Evolutionary conservation across 2,888 invertebrate species (phyloP).

Genomic region (Lacanobia wlatinum): DNA sequence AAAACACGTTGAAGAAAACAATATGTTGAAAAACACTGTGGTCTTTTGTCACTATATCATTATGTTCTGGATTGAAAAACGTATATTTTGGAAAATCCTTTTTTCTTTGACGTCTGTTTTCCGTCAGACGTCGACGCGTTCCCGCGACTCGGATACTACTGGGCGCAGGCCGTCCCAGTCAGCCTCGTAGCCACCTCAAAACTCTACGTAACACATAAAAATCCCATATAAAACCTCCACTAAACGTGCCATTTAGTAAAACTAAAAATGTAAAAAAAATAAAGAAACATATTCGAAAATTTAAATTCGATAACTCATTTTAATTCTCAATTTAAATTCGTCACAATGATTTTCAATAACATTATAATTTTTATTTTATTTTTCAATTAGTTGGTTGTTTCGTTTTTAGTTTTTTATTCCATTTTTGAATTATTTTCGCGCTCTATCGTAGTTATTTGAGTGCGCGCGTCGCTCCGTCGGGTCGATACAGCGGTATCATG

Average conservation of each 20-base stretch:
- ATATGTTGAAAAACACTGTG: slow-evolving; percentile 70
- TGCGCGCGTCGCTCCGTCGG: slow-evolving; percentile 87
- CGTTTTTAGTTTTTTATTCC: slow-evolving; percentile 40
- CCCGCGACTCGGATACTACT: slow-evolving; percentile 83
- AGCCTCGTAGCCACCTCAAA: slow-evolving; percentile 78
- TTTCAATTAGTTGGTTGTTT: slow-evolving; percentile 10
- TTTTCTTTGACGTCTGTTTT: slow-evolving; percentile 73
- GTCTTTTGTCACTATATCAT: slow-evolving; percentile 78
- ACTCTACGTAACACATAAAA: slow-evolving; percentile 67
- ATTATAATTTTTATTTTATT: neutral
- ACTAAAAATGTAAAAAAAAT: slow-evolving; percentile 18
- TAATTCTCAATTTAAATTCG: neutral
- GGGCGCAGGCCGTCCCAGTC: slow-evolving; percentile 80
- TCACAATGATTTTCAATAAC: neutral
- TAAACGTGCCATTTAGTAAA: neutral
- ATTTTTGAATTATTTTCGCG: slow-evolving; percentile 68
- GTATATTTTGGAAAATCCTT: slow-evolving; percentile 75
- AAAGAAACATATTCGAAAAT: slow-evolving; percentile 5
- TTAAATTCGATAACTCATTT: neutral
- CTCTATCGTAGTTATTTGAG: slow-evolving; percentile 74
- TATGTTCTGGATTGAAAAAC: slow-evolving; percentile 75
- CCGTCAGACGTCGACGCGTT: slow-evolving; percentile 81
- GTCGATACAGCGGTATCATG: slow-evolving; percentile 88
- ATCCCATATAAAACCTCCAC: slow-evolving; percentile 37
- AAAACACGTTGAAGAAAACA: slow-evolving; percentile 67